Evolutionary conservation across 2,113 vertebrate genomes (phyloP), one percentile per base, ranked within the genome.

Genomic region (Peromyscus maniculatus): DNA sequence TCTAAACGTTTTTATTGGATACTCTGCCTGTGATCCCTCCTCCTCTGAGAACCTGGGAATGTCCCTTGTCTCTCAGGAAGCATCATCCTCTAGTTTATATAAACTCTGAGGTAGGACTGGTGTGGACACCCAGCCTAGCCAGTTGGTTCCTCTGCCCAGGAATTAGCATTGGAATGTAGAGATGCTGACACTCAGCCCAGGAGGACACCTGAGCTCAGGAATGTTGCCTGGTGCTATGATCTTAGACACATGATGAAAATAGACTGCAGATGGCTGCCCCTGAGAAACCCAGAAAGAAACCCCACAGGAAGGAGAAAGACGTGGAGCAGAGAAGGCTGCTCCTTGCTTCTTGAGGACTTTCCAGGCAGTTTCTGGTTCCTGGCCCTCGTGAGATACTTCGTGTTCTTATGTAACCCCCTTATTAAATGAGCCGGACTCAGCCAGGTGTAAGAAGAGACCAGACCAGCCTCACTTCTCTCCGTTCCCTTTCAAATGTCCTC

Each of bases 361-460:
- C 91, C 95, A 94, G 77, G 64, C 59, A 62, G 67, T 75, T 80
- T 91, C 86, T 86, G 91, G 43, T 95, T 93, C 89, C 77, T 90
- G 91, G 89, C 82, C 91, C 89, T 91, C 8, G 1, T 67, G 93
- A 96, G 89, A 78, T 52, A 93, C 86, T 72, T 74, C 67, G 4
- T 83, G 91, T 95, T 94, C 91, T 97, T 92, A 95, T 80, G 39
- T 97, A 95, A 97, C 94, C 89, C 80, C 78, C 82, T 74, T 89
- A 79, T 66, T 94, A 86, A 95, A 69, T 82, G 78, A 94, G 87
- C 91, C 95, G 78, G 89, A 78, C 89, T 71, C 82, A 55, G 31
- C 90, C 94, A 96, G 93, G 95, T 96, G 33, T 82, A 91, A 97
- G 66, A 91, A 67, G 89, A 96, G 91, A 91, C 46, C 43, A 43